Percentiles rank a stretch among this genome's conserved stretches.
These are phyloP conservation scores for Epicampocera succincta DNA, from an alignment of 2,888 invertebrate genomes.

Conservation along the genomic window DNA sequence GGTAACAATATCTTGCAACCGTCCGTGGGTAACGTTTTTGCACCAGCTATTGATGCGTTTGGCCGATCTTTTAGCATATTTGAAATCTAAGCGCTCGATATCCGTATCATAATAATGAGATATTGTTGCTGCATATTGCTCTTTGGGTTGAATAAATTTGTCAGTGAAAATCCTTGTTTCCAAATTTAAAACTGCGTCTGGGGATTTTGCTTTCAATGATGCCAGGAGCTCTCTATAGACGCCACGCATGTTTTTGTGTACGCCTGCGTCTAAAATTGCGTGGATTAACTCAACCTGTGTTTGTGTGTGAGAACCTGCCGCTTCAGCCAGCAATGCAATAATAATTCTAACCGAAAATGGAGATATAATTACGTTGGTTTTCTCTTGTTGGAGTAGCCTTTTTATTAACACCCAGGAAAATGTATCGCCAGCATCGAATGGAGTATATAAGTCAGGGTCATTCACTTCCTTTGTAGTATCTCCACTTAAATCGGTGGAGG, in stretches of 20 bases:
- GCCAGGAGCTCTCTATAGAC: conserved; percentile 77
- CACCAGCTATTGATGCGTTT: conserved; percentile 91
- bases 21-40: conserved; percentile 87
- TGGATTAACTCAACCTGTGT: conserved; percentile 75
- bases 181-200: conserved; percentile 75
- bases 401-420: conserved; percentile 87
- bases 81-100: conserved; percentile 85
- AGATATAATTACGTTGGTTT: conserved; percentile 87
- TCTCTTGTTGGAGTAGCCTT: conserved; percentile 79
- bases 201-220: conserved; percentile 78
- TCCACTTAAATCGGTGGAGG: conserved; percentile 33
- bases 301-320: conserved; percentile 82
- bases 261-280: conserved; percentile 75
- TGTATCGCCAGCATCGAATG: conserved; percentile 82
- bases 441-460: conserved; percentile 77
- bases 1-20: conserved; percentile 86
- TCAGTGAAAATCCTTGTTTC: conserved; percentile 78
- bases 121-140: conserved; percentile 85
- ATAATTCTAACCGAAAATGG: conserved; percentile 90
- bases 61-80: conserved; percentile 83
- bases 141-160: conserved; percentile 82
- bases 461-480: conserved; percentile 71
- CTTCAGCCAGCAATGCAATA: conserved; percentile 86
- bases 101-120: conserved; percentile 86
- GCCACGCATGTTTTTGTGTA: conserved; percentile 76